Percentiles rank a stretch among this genome's conserved stretches.
Conservation (phyloP, 2,888 invertebrate species). For the Azorinus chamasolen region DNA sequence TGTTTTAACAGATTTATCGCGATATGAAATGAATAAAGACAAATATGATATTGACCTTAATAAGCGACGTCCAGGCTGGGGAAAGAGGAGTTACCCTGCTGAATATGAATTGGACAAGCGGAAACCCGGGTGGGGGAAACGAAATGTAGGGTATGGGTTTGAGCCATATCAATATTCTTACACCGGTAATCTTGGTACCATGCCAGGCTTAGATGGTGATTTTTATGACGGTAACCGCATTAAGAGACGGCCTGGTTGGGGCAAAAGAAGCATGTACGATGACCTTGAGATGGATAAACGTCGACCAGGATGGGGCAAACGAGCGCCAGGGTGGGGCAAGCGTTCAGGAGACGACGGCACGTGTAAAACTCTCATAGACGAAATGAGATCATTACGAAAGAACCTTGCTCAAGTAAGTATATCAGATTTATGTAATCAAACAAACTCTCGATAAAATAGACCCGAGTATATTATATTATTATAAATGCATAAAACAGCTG, state of each 20-base stretch:
- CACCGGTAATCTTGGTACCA: too few species aligned
- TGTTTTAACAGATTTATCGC: constrained; percentile 53
- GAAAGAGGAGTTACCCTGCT: constrained; percentile 56
- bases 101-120: constrained; percentile 62
- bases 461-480: too few species aligned
- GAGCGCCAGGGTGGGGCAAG: constrained; percentile 78
- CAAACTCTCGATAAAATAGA: too few species aligned
- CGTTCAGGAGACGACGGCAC: constrained; percentile 35
- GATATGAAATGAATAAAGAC: constrained; percentile 60
- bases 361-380: too few species aligned
- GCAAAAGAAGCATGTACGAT: constrained; percentile 53
- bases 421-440: too few species aligned
- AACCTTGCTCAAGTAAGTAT: too few species aligned
- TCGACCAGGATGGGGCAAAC: constrained; percentile 73
- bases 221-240: constrained; percentile 44
- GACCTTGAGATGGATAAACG: constrained; percentile 64
- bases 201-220: constrained; percentile 4
- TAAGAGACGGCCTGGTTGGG: constrained; percentile 75
- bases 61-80: constrained; percentile 73
- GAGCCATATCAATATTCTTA: too few species aligned
- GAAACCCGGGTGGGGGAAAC: constrained; percentile 72
- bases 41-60: constrained; percentile 50
- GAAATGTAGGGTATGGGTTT: constrained; percentile 15
- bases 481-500: too few species aligned
- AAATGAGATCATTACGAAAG: too few species aligned